These are phyloP conservation scores for Acipenser ruthenus DNA, from an alignment of 2,797 vertebrate species.

Conservation along the genomic window DNA sequence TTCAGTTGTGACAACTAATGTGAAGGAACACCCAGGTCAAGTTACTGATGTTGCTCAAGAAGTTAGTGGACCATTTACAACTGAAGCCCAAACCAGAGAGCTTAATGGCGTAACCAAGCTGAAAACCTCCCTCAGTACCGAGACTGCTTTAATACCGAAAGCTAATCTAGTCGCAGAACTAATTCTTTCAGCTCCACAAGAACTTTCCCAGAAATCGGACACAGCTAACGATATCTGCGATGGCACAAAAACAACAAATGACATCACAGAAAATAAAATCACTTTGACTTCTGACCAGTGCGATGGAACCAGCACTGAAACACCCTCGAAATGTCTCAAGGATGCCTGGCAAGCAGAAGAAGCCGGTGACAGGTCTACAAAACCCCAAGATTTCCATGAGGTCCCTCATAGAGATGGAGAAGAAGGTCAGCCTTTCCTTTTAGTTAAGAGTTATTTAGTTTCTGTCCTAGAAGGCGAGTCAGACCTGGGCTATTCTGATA, in stretches of 20 bases:
- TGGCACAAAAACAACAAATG: conserved; percentile 8
- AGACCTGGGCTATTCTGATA: conserved; percentile 12
- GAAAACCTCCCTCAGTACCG: conserved; percentile 11
- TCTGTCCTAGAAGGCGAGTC: conserved; percentile 17
- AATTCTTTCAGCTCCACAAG: conserved; percentile 8
- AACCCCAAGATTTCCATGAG: neutral
- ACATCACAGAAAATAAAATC: neutral
- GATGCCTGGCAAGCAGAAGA: neutral
- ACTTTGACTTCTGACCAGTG: neutral
- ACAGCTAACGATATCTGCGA: neutral
- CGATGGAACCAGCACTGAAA: neutral
- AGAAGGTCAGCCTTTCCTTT: conserved; percentile 18
- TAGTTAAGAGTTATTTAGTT: conserved; percentile 16
- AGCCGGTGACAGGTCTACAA: neutral
- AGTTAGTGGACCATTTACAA: conserved; percentile 2
- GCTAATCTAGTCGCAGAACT: conserved; percentile 5
- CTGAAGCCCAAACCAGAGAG: conserved; percentile 6
- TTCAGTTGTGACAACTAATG: conserved; percentile 12
- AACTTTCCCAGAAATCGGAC: conserved; percentile 10
- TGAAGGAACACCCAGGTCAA: conserved; percentile 8
- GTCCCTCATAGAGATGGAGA: neutral
- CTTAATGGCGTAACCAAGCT: conserved; percentile 13
- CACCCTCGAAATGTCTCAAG: conserved; percentile 2
- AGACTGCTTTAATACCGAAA: conserved; percentile 1
- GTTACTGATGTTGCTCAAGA: neutral